Percentiles rank a stretch among this genome's conserved stretches.
These are phyloP conservation scores for Acanthiza pusilla DNA, from an alignment of 2,797 vertebrate species.

Conservation along the genomic window DNA sequence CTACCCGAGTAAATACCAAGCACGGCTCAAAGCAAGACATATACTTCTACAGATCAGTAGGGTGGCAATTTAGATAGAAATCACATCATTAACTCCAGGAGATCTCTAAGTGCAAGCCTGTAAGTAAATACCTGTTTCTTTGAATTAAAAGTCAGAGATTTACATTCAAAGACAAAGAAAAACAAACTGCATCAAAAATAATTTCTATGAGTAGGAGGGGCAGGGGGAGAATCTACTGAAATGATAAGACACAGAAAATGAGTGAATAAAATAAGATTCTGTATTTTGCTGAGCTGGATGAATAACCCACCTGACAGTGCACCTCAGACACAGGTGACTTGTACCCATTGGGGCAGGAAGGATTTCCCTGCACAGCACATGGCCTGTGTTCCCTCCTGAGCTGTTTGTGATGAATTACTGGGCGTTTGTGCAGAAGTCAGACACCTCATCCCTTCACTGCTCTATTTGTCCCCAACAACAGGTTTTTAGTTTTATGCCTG, in stretches of 20 bases:
- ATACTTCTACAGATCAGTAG: accelerated
- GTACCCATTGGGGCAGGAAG: background rate
- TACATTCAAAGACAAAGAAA: background rate
- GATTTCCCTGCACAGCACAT: background rate
- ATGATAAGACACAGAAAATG: background rate
- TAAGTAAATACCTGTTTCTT: background rate
- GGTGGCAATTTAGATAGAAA: background rate
- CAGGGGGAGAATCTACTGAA: background rate
- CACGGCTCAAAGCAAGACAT: background rate
- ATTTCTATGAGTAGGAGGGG: background rate
- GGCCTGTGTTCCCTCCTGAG: background rate
- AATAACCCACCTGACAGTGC: background rate
- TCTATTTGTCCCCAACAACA: background rate
- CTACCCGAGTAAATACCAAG: background rate
- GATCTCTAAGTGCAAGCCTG: background rate
- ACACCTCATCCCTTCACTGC: background rate
- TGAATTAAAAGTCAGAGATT: background rate
- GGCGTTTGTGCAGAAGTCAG: background rate
- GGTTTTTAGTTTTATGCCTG: background rate
- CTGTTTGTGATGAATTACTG: background rate
- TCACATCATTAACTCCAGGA: background rate
- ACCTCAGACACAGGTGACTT: background rate
- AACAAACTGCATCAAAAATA: background rate
- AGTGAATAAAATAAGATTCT: background rate
- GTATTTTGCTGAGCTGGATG: background rate